phyloP scores from a whole-genome alignment of 2,113 vertebrate genomes.

The Odontophorus gujanensis region DNA sequence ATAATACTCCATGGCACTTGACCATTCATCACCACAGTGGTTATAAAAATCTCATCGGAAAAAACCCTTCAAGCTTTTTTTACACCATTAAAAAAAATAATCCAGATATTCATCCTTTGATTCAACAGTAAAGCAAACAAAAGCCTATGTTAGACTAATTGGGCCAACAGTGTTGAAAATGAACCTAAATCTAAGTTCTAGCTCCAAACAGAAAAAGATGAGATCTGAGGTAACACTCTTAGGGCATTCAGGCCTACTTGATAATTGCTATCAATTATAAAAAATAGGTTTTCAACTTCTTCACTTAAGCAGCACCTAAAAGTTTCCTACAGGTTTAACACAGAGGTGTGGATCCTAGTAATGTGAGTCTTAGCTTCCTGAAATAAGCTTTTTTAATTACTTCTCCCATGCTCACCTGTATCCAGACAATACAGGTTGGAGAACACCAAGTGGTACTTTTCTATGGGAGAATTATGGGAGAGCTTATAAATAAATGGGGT shows the following conservation, averaged over 20 bases:
- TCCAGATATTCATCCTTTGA: conserved; percentile 11
- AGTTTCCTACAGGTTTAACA: neutral
- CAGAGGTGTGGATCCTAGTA: neutral
- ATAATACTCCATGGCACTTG: conserved; percentile 57
- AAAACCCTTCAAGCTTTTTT: conserved; percentile 55
- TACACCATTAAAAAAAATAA: conserved; percentile 13
- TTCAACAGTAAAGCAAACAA: conserved; percentile 56
- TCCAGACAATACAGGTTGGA: neutral
- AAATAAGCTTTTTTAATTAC: neutral
- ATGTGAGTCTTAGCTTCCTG: neutral
- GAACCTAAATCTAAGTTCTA: conserved; percentile 14
- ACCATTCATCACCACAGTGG: conserved; percentile 59
- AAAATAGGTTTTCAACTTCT: neutral
- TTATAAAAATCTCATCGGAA: conserved; percentile 65
- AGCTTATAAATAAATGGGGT: neutral
- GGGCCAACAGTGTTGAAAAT: conserved; percentile 2
- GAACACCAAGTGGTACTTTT: neutral
- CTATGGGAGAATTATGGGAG: neutral
- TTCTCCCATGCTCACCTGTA: neutral
- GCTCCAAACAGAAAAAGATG: neutral
- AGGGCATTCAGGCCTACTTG: neutral
- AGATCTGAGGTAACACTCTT: neutral
- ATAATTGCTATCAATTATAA: neutral
- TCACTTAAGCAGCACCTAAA: neutral
- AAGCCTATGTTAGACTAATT: conserved; percentile 61